Base-by-base conservation (phyloP, 2,797 vertebrate genomes). In the Yasuhikotakia modesta region DNA sequence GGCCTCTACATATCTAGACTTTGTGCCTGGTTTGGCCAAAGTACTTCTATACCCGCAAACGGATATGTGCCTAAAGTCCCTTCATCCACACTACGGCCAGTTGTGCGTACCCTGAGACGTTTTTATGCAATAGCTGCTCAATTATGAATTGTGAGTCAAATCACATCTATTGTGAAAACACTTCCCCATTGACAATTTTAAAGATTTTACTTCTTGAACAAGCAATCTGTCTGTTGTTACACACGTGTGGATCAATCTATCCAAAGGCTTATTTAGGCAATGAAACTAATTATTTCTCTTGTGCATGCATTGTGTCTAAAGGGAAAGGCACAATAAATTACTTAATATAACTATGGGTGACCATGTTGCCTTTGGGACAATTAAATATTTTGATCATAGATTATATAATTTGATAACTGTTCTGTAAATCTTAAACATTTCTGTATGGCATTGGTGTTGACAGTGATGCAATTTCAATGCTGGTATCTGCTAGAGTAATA, bases 111-210 rank as follows among this genome's bases (percentile, higher is more conserved):
- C n/a, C n/a, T n/a, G n/a, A n/a, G n/a, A n/a, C n/a, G 82, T 91
- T 91, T 91, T 90, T 82, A 83, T 90, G 88, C 87, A 58, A 89
- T 89, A 84, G 80, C 86, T 80, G 83, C 86, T 93, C 88, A 91
- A 91, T 94, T 93, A 91, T 92, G 80, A 78, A 92, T 92, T 27
- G 73, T 89, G 90, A 92, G 68, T 85, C 73, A 91, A 91, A 93
- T 90, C 77, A 86, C 64, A 19, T 67, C 80, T 74, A 85, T 77
- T 79, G 67, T 83, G 80, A 78, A 87, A 85, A 85, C 83, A 81
- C 84, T 88, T 86, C 85, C 79, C 77, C 57, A 64, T 82, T 85
- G 83, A 77, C 80, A 79, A 64, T 85, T 80, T 70, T 75, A 82
- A 83, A 57, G 78, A 80, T 84, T 71, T 57, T 13, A 13, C 21